Evolutionary conservation across 1,140 invertebrate species (phyloP), one percentile per base, ranked within the genome.

Genomic region (Hesperophylax magnus): DNA sequence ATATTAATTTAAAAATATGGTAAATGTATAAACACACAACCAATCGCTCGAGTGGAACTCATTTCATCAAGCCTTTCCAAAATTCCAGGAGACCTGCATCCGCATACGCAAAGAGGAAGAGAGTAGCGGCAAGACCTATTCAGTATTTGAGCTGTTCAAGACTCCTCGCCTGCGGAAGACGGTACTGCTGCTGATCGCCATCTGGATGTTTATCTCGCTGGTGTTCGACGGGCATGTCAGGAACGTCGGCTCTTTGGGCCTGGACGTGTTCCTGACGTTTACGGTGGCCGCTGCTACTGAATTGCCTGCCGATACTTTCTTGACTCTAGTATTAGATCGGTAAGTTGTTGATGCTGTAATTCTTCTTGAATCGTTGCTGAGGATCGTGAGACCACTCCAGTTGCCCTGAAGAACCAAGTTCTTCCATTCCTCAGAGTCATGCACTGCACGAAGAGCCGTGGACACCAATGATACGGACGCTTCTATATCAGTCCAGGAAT

Each of bases 201-300:
- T 96, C 72, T 97, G 96, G 95, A 96, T 97, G 94, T 92, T 93
- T 14, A 94, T 97, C 77, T 96, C 95, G 0, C 85, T 97, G 86
- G 94, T 96, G 0, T 97, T 97, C 85, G 96, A 97, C 84, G 96
- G 96, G 1, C 95, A 97, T 86, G 95, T 96, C 3, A 90, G 96
- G 85, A 96, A 96, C 84, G 95, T 96, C 1, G 94, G 95, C 20
- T 94, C 95, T 52, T 88, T 97, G 8, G 95, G 94, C 1, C 87
- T 96, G 81, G 93, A 96, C 84, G 91, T 97, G 2, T 97, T 97
- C 86, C 85, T 96, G 34, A 96, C 96, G 1, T 97, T 97, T 85
- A 96, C 95, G 0, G 91, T 97, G 2, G 95, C 96, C 0, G 93
- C 94, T 15, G 94, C 94, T 2, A 96, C 95, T 0, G 95, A 96